These are phyloP conservation scores for Anguilla japonica DNA, from an alignment of 2,113 vertebrate genomes.

Conservation along the genomic window DNA sequence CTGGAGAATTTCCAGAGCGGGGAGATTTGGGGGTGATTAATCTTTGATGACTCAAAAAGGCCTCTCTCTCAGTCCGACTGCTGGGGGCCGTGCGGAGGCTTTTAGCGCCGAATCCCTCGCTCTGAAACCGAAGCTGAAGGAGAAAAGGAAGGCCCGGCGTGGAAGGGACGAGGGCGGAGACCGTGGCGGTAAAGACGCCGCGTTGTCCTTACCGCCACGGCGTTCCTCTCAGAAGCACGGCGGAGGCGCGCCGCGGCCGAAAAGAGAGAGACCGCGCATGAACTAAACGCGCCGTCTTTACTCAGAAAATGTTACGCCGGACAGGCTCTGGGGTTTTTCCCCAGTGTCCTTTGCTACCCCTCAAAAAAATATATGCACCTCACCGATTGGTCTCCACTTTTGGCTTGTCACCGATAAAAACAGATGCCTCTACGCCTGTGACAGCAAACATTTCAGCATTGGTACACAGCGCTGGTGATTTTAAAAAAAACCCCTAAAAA, in stretches of 20 bases:
- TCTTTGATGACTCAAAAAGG: constrained; percentile 72
- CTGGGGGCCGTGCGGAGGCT: constrained; percentile 43
- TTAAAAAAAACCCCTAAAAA: not conserved
- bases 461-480: not conserved
- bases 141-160: constrained; percentile 2
- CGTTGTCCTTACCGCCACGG: not conserved
- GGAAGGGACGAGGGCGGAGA: constrained; percentile 9
- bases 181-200: not conserved
- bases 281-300: no score
- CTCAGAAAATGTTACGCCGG: not conserved
- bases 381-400: not conserved
- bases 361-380: not conserved
- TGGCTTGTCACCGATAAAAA: not conserved
- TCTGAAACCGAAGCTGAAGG: constrained; percentile 31
- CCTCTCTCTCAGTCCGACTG: constrained; percentile 50
- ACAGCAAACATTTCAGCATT: not conserved
- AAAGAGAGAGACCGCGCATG: not conserved
- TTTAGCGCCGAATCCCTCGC: constrained; percentile 32
- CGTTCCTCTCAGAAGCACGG: not conserved
- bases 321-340: not conserved
- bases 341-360: not conserved
- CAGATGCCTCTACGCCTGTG: not conserved
- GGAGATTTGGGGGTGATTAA: constrained; percentile 59
- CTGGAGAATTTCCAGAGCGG: constrained; percentile 11
- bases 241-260: no score